These are phyloP conservation scores for Myotis vivesi DNA, from an alignment of 2,797 vertebrate species.

Conservation along the genomic window DNA sequence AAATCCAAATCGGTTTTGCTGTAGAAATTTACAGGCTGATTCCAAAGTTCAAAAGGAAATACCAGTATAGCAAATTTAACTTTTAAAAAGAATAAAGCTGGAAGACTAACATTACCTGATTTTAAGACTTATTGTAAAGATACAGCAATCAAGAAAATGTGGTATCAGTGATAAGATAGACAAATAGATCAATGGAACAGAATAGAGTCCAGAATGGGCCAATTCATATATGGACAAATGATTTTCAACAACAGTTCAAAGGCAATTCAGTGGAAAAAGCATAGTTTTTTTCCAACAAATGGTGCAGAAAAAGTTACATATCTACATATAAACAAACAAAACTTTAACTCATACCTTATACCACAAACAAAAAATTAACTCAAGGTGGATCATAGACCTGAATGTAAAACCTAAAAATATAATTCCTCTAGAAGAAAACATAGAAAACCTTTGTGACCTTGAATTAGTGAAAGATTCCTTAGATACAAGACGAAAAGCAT, in stretches of 20 bases:
- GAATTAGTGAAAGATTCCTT: conserved; percentile 13
- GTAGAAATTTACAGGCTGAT: not conserved
- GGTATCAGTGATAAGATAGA: not conserved
- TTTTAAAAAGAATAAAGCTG: not conserved
- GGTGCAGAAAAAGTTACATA: not conserved
- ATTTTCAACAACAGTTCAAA: not conserved
- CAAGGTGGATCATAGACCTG: not conserved
- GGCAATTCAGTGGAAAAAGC: not conserved
- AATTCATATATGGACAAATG: not conserved
- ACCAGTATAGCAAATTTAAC: not conserved
- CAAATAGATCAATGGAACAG: not conserved
- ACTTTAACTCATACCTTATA: not conserved
- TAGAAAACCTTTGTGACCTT: not conserved
- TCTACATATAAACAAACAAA: not conserved
- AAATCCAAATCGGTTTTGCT: not conserved
- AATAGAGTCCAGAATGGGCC: not conserved
- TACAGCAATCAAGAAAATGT: not conserved
- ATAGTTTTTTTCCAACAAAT: not conserved
- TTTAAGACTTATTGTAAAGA: not conserved
- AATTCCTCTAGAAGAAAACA: not conserved
- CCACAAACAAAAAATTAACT: not conserved
- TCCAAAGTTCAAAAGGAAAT: conserved; percentile 11
- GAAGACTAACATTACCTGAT: not conserved
- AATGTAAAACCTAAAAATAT: not conserved
- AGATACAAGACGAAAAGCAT: not conserved